Evolutionary conservation across 2,113 vertebrate genomes (phyloP), one percentile per base, ranked within the genome.

Genomic region (Micronycteris hirsuta): DNA sequence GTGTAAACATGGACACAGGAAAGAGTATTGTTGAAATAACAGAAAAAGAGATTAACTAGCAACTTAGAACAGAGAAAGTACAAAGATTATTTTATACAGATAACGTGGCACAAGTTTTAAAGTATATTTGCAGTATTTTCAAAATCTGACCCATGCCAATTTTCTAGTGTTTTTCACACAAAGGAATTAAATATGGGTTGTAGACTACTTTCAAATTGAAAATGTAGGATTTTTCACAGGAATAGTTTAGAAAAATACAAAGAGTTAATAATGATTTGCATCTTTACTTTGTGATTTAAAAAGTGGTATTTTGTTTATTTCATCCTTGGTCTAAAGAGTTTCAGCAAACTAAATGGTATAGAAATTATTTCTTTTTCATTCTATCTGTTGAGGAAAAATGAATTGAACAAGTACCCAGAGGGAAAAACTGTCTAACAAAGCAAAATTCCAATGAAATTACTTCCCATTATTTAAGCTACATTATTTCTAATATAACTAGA

Each of bases 111-210:
- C 61, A 96, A 33, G 58, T 97, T 97, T 91, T 0, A 0, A 28
- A 95, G 49, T 94, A 82, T 71, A 92, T 63, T 96, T 96, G 83
- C 95, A 22, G 49, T 96, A 22, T 70, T 96, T 89, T 95, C n/a
- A 73, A 61, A 90, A 97, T 96, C 93, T 94, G 52, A 97, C 45
- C 38, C 20, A 85, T 76, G 65, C 24, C 31, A 93, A 86, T 92
- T 96, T 97, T 96, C 41, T 97, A 96, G 84, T 78, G 47, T 22
- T 97, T 97, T 80, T 91, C 78, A 94, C 94, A 78, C 9, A 93
- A 92, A 97, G 97, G 58, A 14, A 92, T 33, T 93, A 96, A 97
- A 71, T 54, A 49, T 28, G 6, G 5, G 52, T 92, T 96, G 84
- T 68, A 83, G 26, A 49, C 47, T 82, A 93, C 95, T 86, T 98